Evolutionary conservation across 2,797 vertebrate genomes (phyloP), one percentile per base, ranked within the genome.

Genomic region (Iguana delicatissima): DNA sequence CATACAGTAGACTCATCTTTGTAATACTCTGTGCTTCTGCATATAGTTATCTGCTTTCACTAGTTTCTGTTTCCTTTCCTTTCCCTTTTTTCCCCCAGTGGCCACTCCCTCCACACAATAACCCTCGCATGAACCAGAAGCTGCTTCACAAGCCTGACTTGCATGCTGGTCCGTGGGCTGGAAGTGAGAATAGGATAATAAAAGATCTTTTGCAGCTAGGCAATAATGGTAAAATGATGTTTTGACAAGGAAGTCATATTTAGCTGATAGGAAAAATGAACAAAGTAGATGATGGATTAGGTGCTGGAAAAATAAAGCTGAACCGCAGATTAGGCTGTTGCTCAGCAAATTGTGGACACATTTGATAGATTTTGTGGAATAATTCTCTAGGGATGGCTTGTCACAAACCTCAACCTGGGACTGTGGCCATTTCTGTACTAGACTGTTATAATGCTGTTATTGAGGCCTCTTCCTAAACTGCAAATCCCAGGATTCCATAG

Each of bases 161-260:
- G 46, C 2, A 29, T 76, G 88, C 88, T 90, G 57, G 85, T 67
- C 82, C 91, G 92, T 22, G 85, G 87, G 90, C 94, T 90, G 84
- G 88, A 91, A 86, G 24, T 4, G 67, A 84, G 86, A 91, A 87
- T 90, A 84, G 91, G 94, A 84, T 89, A 92, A 93, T 91, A 77
- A 91, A 93, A 92, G 91, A 79, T 91, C 1, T 84, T 93, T 76
- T n/a, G 91, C 91, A 92, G 92, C 91, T 7, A 94, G 89, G 81
- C 92, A 95, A 84, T 92, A 92, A 90, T 90, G 93, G 95, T 88
- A n/a, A 95, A 94, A 92, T 84, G 84, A 94, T 96, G 95, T 94
- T 97, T 96, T 96, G 95, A 96, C 92, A 95, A 26, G 4, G 93
- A 86, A 91, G 89, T 92, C 91, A 1, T 92, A 32, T 72, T 84